Conservation (phyloP, 1,140 invertebrate species). For the Habropoda laboriosa region DNA sequence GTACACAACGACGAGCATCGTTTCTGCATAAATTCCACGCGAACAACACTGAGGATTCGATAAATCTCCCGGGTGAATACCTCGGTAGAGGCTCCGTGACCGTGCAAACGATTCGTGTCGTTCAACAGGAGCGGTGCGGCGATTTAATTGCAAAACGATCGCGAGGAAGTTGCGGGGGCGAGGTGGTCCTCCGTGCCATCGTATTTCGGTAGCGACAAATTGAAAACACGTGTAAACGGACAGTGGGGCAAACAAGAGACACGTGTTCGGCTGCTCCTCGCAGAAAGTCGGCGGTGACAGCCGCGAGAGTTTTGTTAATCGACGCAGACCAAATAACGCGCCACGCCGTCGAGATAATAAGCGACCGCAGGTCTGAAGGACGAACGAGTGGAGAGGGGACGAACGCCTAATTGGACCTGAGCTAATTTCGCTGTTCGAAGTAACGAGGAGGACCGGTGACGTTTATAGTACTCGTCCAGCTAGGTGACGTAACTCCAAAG, state of each 20-base stretch:
- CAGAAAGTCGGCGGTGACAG: conserved; percentile 44
- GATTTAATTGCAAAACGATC: conserved; percentile 33
- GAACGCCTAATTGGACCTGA: conserved; percentile 34
- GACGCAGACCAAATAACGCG: conserved; percentile 27
- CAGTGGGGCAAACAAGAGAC: conserved; percentile 35
- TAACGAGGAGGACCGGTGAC: conserved; percentile 7
- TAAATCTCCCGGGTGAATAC: not conserved
- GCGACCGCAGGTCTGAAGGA: conserved; percentile 5
- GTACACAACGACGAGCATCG: no score
- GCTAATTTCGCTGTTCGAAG: conserved; percentile 46
- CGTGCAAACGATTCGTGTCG: conserved; percentile 13
- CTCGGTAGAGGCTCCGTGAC: not conserved
- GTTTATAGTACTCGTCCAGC: not conserved
- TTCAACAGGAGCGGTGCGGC: not conserved
- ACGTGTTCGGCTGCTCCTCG: conserved; percentile 28
- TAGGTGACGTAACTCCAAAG: not conserved
- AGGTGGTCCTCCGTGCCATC: no score
- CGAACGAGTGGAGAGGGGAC: not conserved
- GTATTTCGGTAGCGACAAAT: conserved; percentile 52
- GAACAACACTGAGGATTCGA: not conserved
- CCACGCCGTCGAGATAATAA: conserved; percentile 42
- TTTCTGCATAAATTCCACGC: not conserved
- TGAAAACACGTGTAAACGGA: conserved; percentile 50
- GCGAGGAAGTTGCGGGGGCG: not conserved
- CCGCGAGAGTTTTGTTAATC: conserved; percentile 55